Evolutionary conservation across 2,888 invertebrate species (phyloP), one percentile per base, ranked within the genome.

Genomic region (Agelastica alni): DNA sequence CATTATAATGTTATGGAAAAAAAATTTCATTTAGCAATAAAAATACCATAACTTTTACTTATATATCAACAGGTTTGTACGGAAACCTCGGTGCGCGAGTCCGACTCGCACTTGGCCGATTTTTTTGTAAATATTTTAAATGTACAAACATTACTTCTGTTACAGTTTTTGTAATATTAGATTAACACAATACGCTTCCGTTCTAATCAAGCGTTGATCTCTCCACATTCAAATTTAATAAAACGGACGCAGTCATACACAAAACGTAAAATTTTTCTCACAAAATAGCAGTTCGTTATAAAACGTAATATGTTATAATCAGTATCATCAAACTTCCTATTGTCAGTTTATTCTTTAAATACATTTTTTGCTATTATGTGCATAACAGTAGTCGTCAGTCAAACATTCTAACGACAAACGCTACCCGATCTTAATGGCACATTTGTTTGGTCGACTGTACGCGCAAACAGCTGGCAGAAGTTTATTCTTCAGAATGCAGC

Each of bases 401-500:
- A 34, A 41, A 56, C 62, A 53, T 58, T 63, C 46, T 37, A 49
- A 14, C 55, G 53, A 39, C 43, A 56, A 51, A 47, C 56, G 30
- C 51, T 28, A 39, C 43, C 44, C 31, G 34, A 46, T 43, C 31
- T 13, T 34, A 7, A 58, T 56, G 53, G 45, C 51, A 32, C 56
- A 60, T 61, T 67, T 56, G 56, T 53, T 51, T 62, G 71, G 69
- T 57, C 70, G 61, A 61, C 65, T 72, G 69, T 66, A 63, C 49
- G 62, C 64, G 68, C 69, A 73, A 77, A 77, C 76, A 77, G 76
- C 76, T 77, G 76, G 77, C 76, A 73, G 72, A 73, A 76, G 75
- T 76, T 76, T 76, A 77, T 77, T 77, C 77, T 76, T 72, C 72
- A 74, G 71, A 45, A 70, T 70, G 77, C 76, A 77, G 77, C 77